A percentile compares a stretch with the other conserved stretches of the same genome.
Evolutionary conservation across 1,140 invertebrate species (phyloP).

Genomic region (Drosophila sulfurigaster): DNA sequence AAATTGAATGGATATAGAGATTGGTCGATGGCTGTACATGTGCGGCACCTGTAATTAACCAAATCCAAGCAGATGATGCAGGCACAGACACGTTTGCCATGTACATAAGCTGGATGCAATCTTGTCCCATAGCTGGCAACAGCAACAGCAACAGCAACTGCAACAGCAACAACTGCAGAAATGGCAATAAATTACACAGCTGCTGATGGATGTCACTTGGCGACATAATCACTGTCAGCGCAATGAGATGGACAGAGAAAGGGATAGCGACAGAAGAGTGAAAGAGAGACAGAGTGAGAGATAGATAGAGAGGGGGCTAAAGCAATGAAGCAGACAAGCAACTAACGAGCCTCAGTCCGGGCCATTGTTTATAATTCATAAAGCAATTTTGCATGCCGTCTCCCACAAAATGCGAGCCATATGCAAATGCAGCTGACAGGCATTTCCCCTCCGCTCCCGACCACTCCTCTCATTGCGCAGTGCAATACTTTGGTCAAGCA

Average conservation of each 20-base stretch:
- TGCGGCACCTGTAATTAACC: conserved; percentile 49
- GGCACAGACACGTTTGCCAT: conserved; percentile 35
- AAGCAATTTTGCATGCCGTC: conserved; percentile 59
- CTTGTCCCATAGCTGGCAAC: conserved; percentile 19
- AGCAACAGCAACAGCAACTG: conserved; percentile 1
- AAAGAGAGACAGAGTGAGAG: neutral
- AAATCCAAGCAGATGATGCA: conserved; percentile 23
- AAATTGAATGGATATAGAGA: conserved; percentile 21
- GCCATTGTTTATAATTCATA: conserved; percentile 73
- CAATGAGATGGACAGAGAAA: conserved; percentile 38
- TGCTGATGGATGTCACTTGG: conserved; percentile 72
- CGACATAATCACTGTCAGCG: conserved; percentile 70
- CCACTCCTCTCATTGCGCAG: too few species aligned
- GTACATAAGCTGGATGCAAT: conserved; percentile 51
- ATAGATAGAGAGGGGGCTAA: conserved; percentile 3
- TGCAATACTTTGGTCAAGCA: neutral
- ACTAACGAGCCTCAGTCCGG: conserved; percentile 55
- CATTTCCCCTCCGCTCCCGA: neutral
- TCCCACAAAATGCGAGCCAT: conserved; percentile 54
- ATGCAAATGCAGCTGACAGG: conserved; percentile 62
- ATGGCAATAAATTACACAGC: conserved; percentile 66
- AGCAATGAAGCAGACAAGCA: conserved; percentile 46
- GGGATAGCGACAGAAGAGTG: neutral
- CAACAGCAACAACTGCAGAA: conserved; percentile 4
- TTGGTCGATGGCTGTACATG: conserved; percentile 7